Evolutionary conservation across 2,113 vertebrate genomes (phyloP).

Genomic region (Arizona elegans): DNA sequence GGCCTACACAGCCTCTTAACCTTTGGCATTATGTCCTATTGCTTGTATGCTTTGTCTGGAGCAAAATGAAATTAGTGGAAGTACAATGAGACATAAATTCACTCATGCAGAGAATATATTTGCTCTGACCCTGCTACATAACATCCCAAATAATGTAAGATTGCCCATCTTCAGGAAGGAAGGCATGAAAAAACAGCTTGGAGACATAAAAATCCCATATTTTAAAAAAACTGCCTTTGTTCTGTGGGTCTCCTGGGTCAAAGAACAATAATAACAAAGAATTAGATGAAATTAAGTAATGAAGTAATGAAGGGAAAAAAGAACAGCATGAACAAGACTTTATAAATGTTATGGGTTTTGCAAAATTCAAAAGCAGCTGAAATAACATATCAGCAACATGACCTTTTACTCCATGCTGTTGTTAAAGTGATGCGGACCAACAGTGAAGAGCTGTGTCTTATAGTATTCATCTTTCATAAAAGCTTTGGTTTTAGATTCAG

Average conservation of each 20-base stretch:
- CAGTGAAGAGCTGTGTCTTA: not conserved
- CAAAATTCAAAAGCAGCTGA: not conserved
- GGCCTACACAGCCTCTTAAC: not conserved
- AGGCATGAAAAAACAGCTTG: not conserved
- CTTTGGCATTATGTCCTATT: not conserved
- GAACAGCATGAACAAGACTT: not conserved
- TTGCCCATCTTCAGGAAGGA: not conserved
- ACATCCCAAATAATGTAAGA: not conserved
- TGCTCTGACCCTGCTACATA: not conserved
- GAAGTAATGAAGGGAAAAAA: not conserved
- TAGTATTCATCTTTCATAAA: not conserved
- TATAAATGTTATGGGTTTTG: not conserved
- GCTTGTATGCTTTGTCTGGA: not conserved
- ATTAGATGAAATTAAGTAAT: not conserved
- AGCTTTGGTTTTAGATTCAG: not conserved
- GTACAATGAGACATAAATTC: not conserved
- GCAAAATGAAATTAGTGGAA: not conserved
- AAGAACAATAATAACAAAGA: not conserved
- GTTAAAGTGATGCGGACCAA: not conserved
- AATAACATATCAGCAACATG: not conserved
- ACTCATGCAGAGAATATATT: not conserved
- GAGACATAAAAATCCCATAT: not conserved
- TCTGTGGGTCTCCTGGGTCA: not conserved
- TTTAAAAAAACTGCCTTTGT: not conserved
- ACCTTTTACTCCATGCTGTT: not conserved